Evolutionary conservation across 2,113 vertebrate genomes (phyloP).

Genomic region (Siniperca chuatsi): DNA sequence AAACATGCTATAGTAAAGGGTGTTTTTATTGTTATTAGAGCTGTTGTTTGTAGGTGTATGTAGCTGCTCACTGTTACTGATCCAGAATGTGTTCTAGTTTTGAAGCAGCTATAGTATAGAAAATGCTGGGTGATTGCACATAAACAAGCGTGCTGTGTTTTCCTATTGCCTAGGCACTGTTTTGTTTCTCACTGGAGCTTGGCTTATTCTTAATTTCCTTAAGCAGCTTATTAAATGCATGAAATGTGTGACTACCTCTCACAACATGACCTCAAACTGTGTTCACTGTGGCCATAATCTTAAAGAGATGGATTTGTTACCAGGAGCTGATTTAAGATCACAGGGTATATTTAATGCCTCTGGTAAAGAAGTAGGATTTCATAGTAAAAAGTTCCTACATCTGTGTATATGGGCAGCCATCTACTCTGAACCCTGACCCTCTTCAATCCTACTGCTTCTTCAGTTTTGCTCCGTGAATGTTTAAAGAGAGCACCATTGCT

Average conservation of each 20-base stretch:
- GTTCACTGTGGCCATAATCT: slow-evolving; percentile 25
- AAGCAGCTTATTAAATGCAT: slow-evolving; percentile 63
- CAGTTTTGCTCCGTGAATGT: slow-evolving; percentile 55
- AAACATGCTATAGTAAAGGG: slow-evolving; percentile 35
- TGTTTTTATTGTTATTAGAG: slow-evolving; percentile 47
- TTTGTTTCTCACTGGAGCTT: slow-evolving; percentile 17
- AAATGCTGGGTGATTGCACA: slow-evolving; percentile 11
- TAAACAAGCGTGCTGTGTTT: slow-evolving; percentile 45
- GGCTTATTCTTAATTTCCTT: slow-evolving; percentile 30
- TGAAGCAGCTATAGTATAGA: slow-evolving; percentile 30
- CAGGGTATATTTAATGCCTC: not conserved
- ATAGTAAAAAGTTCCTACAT: slow-evolving; percentile 3
- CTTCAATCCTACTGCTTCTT: slow-evolving; percentile 14
- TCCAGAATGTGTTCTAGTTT: slow-evolving; percentile 47
- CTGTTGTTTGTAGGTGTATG: slow-evolving; percentile 33
- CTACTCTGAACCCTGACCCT: slow-evolving; percentile 12
- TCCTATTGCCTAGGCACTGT: slow-evolving; percentile 19
- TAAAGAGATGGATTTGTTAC: slow-evolving; percentile 25
- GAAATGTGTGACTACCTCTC: slow-evolving; percentile 47
- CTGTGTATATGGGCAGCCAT: not conserved
- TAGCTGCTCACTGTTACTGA: slow-evolving; percentile 33
- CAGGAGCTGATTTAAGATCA: slow-evolving; percentile 28
- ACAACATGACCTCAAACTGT: slow-evolving; percentile 31
- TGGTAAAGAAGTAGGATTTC: not conserved
- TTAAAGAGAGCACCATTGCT: slow-evolving; percentile 54